Conservation (phyloP, 2,888 invertebrate species). For the Tetanocera ferruginea region DNA sequence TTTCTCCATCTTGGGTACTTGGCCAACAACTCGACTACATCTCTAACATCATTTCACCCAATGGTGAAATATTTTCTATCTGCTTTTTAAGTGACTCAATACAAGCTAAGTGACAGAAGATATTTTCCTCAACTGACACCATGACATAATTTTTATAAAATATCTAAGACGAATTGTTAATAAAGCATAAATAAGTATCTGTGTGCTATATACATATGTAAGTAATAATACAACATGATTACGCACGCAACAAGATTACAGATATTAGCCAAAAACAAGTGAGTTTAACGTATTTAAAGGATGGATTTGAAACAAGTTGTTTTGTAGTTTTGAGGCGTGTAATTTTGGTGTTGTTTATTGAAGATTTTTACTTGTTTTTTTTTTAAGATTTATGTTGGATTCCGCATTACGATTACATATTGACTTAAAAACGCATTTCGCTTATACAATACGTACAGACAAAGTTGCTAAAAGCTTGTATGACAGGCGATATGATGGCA, state of each 20-base stretch:
- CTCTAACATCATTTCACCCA: background rate
- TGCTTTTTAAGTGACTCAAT: background rate
- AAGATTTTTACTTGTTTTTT: background rate
- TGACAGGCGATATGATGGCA: too few species aligned
- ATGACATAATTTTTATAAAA: constrained; percentile 30
- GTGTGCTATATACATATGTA: background rate
- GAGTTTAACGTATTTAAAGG: background rate
- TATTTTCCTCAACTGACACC: constrained; percentile 9
- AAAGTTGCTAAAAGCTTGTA: background rate
- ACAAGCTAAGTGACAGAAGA: too few species aligned
- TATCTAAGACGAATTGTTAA: background rate
- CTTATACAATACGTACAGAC: background rate
- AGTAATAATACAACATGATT: background rate
- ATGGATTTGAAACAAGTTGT: background rate
- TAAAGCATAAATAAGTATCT: too few species aligned
- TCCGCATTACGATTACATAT: constrained; percentile 1
- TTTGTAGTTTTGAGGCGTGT: background rate
- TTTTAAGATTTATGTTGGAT: background rate
- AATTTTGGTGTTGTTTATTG: too few species aligned
- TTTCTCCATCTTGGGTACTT: too few species aligned
- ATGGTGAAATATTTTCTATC: background rate
- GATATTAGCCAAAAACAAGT: constrained; percentile 14
- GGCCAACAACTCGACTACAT: background rate
- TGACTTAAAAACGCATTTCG: too few species aligned
- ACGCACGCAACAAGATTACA: constrained; percentile 14